These are phyloP conservation scores for Calonectris borealis DNA, from an alignment of 2,113 vertebrate species.

Conservation along the genomic window DNA sequence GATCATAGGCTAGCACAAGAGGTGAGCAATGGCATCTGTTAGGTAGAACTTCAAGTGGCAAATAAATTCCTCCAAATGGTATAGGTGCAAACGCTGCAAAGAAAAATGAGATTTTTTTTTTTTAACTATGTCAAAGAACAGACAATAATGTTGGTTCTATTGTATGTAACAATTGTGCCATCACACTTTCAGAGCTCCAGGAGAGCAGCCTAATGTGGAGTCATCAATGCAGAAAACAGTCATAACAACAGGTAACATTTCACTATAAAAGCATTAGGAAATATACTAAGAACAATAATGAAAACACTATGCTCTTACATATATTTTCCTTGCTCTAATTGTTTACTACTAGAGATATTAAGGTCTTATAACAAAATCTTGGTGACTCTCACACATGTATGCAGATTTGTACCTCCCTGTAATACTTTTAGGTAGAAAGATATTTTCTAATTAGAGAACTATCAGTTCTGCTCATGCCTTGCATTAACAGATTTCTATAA, in stretches of 20 bases:
- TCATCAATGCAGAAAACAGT: background rate
- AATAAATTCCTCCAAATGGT: constrained; percentile 95
- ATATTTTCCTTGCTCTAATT: background rate
- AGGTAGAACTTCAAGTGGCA: constrained; percentile 96
- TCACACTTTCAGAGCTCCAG: background rate
- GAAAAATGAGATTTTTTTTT: background rate
- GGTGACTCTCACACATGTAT: background rate
- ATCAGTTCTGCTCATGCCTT: background rate
- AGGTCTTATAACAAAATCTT: background rate
- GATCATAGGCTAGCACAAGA: constrained; percentile 95
- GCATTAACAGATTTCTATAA: background rate
- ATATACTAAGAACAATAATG: background rate
- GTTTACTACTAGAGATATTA: background rate
- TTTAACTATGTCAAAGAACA: background rate
- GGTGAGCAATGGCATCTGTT: constrained; percentile 98
- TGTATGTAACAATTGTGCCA: background rate
- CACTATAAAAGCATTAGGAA: background rate
- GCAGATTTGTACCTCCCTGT: background rate
- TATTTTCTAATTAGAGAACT: background rate
- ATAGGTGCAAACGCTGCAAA: constrained; percentile 93
- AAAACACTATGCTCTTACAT: background rate
- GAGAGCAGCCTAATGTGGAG: background rate
- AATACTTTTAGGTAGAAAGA: background rate
- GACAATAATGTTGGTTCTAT: background rate
- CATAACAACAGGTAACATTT: background rate